Base-by-base conservation (phyloP, 2,797 vertebrate genomes). In the Sphenopsis melanotis region DNA sequence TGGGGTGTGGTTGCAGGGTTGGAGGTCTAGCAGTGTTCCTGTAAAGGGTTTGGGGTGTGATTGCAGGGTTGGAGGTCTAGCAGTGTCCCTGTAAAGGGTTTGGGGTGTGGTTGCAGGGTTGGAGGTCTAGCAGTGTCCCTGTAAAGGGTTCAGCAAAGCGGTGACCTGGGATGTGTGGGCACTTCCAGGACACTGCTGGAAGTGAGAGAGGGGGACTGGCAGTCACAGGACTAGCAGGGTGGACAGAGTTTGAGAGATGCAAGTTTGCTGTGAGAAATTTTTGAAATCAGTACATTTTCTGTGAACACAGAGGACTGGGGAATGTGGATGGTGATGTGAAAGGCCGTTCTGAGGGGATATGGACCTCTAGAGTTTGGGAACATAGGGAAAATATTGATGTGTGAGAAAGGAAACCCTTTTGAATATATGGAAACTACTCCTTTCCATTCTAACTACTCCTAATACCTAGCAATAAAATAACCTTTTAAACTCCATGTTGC, bases 391-490 rank as follows among this genome's bases (percentile, higher is more conserved):
- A 30, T 52, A 20, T 3, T 30, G 15, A 27, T 2, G 9, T 72
- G 29, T 24, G 36, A 88, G 23, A 53, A 68, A 37, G 23, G 23
- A 79, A 83, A 20, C 7, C 8, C 17, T 76, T 78, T 41, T 32
- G 29, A 70, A 65, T 0, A 0, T 42, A 24, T 3, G 2, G 29
- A 12, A 81, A 74, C 7, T 19, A 12, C 15, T 56, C 6, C 1
- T 19, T 41, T 41, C 41, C 41, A 41, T 41, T 41, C 41, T 41
- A 81, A 77, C 8, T 19, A 12, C 15, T 55, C 6, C 1, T 19
- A 82, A 70, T 34, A 39, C 8, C 24, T 57, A 56, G 27, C 15
- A 86, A 36, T 36, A 88, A 86, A 74, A 65, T 32, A 50, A 61
- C 11, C 5, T 63, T 72, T 49, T 72, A 76, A 50, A 11, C 9